These are phyloP conservation scores for Octomys mimax DNA, from an alignment of 2,797 vertebrate species.

Conservation along the genomic window DNA sequence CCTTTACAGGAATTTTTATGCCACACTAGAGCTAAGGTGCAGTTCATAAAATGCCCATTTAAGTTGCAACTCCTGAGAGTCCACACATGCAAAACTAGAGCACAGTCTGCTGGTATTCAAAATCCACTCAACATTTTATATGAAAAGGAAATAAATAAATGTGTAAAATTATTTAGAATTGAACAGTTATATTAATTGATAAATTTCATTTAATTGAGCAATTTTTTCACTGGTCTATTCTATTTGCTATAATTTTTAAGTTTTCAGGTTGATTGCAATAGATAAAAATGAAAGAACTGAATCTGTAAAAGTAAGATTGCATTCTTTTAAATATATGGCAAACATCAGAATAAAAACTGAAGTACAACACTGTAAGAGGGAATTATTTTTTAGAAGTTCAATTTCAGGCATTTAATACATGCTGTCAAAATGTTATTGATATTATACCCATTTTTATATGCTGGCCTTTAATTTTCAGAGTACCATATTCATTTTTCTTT, in stretches of 20 bases:
- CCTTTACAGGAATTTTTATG: slow-evolving; percentile 22
- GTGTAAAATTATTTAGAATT: background rate
- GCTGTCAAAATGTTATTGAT: background rate
- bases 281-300: slow-evolving; percentile 23
- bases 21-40: slow-evolving; percentile 33
- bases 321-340: background rate
- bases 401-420: background rate
- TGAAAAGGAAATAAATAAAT: slow-evolving; percentile 31
- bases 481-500: background rate
- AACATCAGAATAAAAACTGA: background rate
- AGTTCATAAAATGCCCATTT: slow-evolving; percentile 51
- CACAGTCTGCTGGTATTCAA: background rate
- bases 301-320: background rate
- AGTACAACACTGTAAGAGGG: background rate
- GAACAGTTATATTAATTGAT: background rate
- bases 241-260: background rate
- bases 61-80: slow-evolving; percentile 17
- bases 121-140: background rate
- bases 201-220: slow-evolving; percentile 5
- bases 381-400: background rate
- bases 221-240: background rate
- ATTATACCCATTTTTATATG: background rate
- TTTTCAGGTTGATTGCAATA: background rate
- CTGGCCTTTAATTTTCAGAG: background rate
- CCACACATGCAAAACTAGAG: background rate